Evolutionary conservation across 2,888 invertebrate species (phyloP), one percentile per base, ranked within the genome.

Genomic region (Lathronympha strigana): DNA sequence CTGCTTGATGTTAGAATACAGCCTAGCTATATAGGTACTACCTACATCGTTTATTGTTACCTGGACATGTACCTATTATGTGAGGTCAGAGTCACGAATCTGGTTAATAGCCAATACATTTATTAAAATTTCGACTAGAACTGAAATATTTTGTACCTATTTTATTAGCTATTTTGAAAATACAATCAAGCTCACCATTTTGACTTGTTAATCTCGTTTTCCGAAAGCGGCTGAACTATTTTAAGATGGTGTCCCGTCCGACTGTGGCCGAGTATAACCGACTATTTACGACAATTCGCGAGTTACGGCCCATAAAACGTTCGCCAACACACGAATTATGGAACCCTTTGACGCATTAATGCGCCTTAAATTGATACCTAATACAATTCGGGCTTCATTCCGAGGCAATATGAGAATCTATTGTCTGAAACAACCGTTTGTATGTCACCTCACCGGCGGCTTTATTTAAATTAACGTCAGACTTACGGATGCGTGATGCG

Each of bases 251-350:
- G 81, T 77, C 81, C 77, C 77, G 81, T 82, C 74, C 77, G 81
- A 82, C 74, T 76, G 69, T 71, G 69, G 71, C 74, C 77, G 79
- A 79, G 73, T 74, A 69, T 72, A 71, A 71, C 74, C 77, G 79
- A 79, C 73, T 75, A 76, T 86, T 86, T 83, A 86, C 83, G 84
- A 81, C 74, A 71, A 80, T 79, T 82, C 75, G 82, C 84, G 79
- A 87, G 82, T 86, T 86, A 86, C 76, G 82, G 81, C 77, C 77
- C 74, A 82, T 87, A 86, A 88, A 85, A 74, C 75, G 78, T 73
- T 82, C 79, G 78, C 77, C 73, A 82, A 83, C 82, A 78, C 76
- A 76, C 75, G 74, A 76, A 77, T 79, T 79, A 70, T 72, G 73
- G 79, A 73, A 78, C 77, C 77, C 79, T 79, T 79, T 80, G 74